Base-by-base conservation (phyloP, 35 echinoderm and acorn worm genomes). In the Eucidaris tribuloides region DNA sequence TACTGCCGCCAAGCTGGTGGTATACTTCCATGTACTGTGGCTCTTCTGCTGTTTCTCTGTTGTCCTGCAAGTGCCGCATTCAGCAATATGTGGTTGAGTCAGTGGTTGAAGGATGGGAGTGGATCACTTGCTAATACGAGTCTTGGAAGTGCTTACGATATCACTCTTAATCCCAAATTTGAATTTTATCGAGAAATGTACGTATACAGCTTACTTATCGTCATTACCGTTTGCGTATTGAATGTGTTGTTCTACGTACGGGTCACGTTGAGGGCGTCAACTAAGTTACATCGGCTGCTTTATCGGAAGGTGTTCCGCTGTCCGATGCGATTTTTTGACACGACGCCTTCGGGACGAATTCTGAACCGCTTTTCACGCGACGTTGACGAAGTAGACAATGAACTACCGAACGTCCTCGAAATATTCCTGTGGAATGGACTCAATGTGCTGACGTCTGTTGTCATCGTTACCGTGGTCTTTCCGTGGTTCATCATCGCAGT, bases 271-370 rank as follows among this genome's bases (percentile, higher is more conserved):
- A 57, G 56, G n/a, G 88, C 93, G 9, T 86, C 93, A 3, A 86
- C 82, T 40, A 81, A 54, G 27, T 78, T 96, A 5, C 93, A 96
- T 48, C 57, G 81, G 37, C 83, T 46, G 0, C 72, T 96, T 5
- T 89, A 83, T 30, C 1, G 79, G 25, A 44, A 70, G 43, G 84
- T 96, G 2, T 58, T 96, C 31, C 42, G 41, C 18, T 82, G 88
- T 55, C 93, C 93, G 2, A 96, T 96, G 93, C 82, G 88, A 38
- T 96, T 96, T 68, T 96, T 91, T 56, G 93, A 96, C 58, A 91
- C 83, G 2, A 96, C 86, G 11, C 93, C 93, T 30, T 70, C 84
- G 0, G 93, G 93, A 23, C 81, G 93, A 60, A 84, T 96, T 28
- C 61, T 96, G 15, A 96, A 91, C 65, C 83, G 88, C 29, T 96